These are phyloP conservation scores for Macrostomum lignano DNA, from an alignment of 1,140 invertebrate species.

Conservation along the genomic window DNA sequence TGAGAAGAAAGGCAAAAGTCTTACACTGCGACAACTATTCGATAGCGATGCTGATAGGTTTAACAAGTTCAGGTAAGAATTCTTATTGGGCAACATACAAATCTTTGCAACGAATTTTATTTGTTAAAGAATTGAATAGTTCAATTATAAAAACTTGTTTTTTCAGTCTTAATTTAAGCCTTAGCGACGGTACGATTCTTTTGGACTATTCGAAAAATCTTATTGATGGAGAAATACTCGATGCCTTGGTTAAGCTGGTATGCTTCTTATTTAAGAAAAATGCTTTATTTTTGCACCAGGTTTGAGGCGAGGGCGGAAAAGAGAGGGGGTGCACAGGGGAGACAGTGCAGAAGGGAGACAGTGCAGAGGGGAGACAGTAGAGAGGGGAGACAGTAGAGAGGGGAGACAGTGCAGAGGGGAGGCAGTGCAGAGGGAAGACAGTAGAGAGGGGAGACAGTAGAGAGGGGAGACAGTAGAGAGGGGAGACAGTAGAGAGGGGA, in stretches of 20 bases:
- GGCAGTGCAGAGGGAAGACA: too few species aligned
- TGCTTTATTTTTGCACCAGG: not conserved
- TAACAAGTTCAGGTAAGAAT: not conserved
- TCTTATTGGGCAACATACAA: too few species aligned
- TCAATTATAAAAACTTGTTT: not conserved
- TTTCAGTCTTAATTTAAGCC: not conserved
- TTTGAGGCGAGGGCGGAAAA: not conserved
- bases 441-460: too few species aligned
- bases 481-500: too few species aligned
- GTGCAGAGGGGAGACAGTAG: too few species aligned
- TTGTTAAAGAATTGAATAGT: too few species aligned
- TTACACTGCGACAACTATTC: not conserved
- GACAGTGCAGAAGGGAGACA: too few species aligned
- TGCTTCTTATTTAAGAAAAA: not conserved
- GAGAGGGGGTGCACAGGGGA: too few species aligned
- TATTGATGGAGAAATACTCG: not conserved
- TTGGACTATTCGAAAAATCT: conserved; percentile 3
- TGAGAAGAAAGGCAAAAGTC: conserved; percentile 1
- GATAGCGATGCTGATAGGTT: conserved; percentile 2
- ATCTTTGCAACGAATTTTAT: too few species aligned
- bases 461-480: too few species aligned
- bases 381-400: too few species aligned
- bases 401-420: too few species aligned
- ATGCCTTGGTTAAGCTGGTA: conserved; percentile 1
- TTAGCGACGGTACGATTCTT: not conserved